These are phyloP conservation scores for Mastacembelus armatus DNA, from an alignment of 2,797 vertebrate species.

Conservation along the genomic window DNA sequence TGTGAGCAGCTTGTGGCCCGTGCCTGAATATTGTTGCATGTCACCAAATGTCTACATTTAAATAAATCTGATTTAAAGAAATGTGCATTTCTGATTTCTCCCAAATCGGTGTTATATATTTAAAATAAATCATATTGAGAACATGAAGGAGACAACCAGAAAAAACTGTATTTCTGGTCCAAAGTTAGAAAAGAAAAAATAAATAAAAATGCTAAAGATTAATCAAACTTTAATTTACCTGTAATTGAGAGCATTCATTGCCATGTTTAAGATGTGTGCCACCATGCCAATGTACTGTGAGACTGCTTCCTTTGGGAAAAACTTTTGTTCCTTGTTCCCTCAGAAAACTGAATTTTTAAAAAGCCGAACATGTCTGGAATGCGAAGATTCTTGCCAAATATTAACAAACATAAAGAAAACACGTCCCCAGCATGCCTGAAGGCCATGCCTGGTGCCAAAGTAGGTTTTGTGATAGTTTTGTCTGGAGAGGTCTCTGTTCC, in stretches of 20 bases:
- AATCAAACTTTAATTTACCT: too few species aligned
- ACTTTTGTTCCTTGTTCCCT: not conserved
- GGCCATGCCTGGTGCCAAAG: constrained; percentile 25
- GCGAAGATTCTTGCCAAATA: constrained; percentile 12
- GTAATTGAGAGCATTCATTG: too few species aligned
- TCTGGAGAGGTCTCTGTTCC: constrained; percentile 65
- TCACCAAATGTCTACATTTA: constrained; percentile 1
- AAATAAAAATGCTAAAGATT: too few species aligned
- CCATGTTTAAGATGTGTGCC: too few species aligned
- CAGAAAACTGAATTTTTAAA: not conserved
- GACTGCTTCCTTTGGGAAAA: too few species aligned
- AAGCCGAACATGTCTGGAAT: constrained; percentile 8
- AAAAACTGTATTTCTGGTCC: too few species aligned
- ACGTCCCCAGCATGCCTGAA: constrained; percentile 11
- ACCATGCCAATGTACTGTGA: too few species aligned
- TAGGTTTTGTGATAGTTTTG: constrained; percentile 69
- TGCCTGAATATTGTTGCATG: not conserved
- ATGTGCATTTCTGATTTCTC: too few species aligned
- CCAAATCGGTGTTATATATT: too few species aligned
- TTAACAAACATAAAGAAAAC: constrained; percentile 9
- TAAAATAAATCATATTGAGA: too few species aligned
- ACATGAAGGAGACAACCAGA: too few species aligned
- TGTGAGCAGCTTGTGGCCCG: not conserved
- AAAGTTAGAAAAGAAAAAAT: too few species aligned
- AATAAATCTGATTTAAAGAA: not conserved